Percentiles rank a stretch among this genome's conserved stretches.
Conservation (phyloP, 2,888 invertebrate genomes). For the Syrphus vitripennis region DNA sequence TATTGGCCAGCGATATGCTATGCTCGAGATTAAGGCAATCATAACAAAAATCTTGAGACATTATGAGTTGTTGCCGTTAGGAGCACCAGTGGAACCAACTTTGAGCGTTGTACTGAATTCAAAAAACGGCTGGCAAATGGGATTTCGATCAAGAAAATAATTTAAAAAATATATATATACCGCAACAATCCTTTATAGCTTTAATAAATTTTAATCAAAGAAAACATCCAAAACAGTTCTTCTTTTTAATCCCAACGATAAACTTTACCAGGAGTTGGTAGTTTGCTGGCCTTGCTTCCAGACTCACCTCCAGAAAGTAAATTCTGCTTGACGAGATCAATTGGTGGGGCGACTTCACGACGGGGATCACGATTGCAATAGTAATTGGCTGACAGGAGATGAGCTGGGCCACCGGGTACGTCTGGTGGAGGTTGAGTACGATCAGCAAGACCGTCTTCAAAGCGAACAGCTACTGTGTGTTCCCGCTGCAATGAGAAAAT, state of each 20-base stretch:
- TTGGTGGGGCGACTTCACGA: slow-evolving; percentile 84
- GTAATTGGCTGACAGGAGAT: slow-evolving; percentile 90
- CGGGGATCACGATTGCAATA: slow-evolving; percentile 92
- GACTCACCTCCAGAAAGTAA: slow-evolving; percentile 76
- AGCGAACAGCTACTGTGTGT: slow-evolving; percentile 85
- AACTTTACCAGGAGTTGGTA: slow-evolving; percentile 84
- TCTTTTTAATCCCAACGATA: slow-evolving; percentile 84
- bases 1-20: slow-evolving; percentile 76
- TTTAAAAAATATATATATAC: background rate
- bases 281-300: slow-evolving; percentile 74
- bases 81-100: slow-evolving; percentile 53
- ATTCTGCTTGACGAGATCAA: slow-evolving; percentile 75
- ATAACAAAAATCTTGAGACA: slow-evolving; percentile 72
- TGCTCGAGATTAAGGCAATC: slow-evolving; percentile 75
- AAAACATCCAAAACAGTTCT: background rate
- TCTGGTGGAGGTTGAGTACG: slow-evolving; percentile 92
- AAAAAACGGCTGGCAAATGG: slow-evolving; percentile 72
- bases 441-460: slow-evolving; percentile 85
- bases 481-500: slow-evolving; percentile 73
- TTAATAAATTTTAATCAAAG: slow-evolving; percentile 1
- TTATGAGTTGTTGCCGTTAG: slow-evolving; percentile 69
- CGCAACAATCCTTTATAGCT: background rate
- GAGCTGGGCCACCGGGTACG: slow-evolving; percentile 91
- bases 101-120: slow-evolving; percentile 67
- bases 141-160: slow-evolving; percentile 56